Conservation (phyloP, 64 coral and sea anemone species). For the Pocillopora verrucosa region DNA sequence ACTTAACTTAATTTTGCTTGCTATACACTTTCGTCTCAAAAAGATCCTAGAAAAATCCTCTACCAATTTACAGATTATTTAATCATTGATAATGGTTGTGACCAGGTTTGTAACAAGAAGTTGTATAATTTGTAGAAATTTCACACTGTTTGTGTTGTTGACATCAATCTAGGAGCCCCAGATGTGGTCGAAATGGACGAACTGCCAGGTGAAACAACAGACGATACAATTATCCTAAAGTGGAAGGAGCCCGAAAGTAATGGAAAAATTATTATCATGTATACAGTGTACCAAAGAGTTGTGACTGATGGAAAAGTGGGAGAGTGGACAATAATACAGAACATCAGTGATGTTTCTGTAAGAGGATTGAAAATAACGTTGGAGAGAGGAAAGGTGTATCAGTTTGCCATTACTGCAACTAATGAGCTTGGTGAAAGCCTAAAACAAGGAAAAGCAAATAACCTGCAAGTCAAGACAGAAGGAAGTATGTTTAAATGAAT, state of each 20-base stretch:
- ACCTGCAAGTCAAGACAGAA: neutral
- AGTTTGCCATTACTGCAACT: neutral
- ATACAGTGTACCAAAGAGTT: neutral
- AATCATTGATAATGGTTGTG: too few species aligned
- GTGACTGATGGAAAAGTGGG: neutral
- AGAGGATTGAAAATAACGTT: neutral
- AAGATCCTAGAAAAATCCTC: too few species aligned
- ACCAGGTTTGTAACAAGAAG: too few species aligned
- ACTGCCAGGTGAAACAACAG: neutral
- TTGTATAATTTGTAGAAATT: too few species aligned
- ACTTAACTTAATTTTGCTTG: too few species aligned
- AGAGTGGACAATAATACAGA: neutral
- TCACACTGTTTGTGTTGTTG: too few species aligned
- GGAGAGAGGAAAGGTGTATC: neutral
- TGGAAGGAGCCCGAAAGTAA: neutral
- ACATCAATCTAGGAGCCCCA: neutral
- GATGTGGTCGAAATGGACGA: neutral
- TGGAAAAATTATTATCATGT: neutral
- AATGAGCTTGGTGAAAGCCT: neutral
- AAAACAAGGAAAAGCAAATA: neutral
- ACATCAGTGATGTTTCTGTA: neutral
- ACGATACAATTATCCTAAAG: neutral
- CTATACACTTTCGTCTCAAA: too few species aligned
- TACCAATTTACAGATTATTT: too few species aligned
- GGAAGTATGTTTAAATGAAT: neutral